Evolutionary conservation across 1,140 invertebrate species (phyloP).

Genomic region (Achroia grisella): DNA sequence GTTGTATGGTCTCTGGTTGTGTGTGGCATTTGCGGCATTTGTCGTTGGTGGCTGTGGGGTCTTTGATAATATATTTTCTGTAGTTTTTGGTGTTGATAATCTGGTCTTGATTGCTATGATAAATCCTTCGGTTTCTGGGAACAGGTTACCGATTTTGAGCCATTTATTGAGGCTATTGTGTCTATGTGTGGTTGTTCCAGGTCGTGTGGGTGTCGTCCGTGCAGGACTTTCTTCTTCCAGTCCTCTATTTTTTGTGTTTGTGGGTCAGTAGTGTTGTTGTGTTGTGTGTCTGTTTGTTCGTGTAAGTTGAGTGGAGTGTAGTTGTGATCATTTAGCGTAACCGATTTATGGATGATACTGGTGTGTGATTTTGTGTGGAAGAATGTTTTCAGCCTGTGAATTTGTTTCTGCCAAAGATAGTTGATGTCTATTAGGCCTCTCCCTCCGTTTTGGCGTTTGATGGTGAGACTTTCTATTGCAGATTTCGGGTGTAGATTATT

Average conservation of each 20-base stretch:
- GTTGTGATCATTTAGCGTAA: background rate
- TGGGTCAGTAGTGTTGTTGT: slow-evolving; percentile 3
- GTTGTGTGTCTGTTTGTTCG: background rate
- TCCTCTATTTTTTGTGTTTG: slow-evolving; percentile 3
- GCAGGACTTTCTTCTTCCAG: slow-evolving; percentile 7
- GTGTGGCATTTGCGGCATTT: slow-evolving; percentile 12
- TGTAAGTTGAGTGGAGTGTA: background rate
- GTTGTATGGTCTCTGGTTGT: slow-evolving; percentile 11
- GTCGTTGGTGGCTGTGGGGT: slow-evolving; percentile 3
- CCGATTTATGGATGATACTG: background rate
- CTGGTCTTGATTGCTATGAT: slow-evolving; percentile 34
- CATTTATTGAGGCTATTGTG: slow-evolving; percentile 19
- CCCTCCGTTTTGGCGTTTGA: slow-evolving; percentile 2
- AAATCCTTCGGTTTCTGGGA: slow-evolving; percentile 24
- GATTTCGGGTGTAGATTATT: slow-evolving; percentile 2
- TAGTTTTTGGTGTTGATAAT: slow-evolving; percentile 26
- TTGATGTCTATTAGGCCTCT: slow-evolving; percentile 2
- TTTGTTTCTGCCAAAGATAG: background rate
- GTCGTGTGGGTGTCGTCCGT: slow-evolving; percentile 14
- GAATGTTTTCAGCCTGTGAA: background rate
- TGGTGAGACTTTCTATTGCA: slow-evolving; percentile 1
- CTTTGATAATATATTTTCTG: slow-evolving; percentile 25
- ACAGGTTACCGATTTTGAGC: slow-evolving; percentile 19
- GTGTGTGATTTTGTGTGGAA: background rate
- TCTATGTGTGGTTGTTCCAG: slow-evolving; percentile 19